Conservation (phyloP, 2,797 vertebrate genomes). For the Acipenser oxyrinchus region DNA sequence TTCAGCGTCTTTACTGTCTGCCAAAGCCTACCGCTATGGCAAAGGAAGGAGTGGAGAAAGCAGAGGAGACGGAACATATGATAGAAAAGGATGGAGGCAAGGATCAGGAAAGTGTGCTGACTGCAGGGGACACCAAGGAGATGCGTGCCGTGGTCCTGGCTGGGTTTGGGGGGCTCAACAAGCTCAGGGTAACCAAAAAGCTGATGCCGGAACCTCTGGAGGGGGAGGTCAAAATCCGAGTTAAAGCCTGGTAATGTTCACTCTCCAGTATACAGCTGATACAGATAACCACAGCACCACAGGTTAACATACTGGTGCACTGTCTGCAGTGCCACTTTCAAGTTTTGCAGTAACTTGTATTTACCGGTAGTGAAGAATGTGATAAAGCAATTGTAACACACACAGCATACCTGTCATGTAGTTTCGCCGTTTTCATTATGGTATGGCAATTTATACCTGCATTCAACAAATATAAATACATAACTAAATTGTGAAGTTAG, state of each 20-base stretch:
- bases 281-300: too few relatives aligned
- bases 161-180: slow-evolving; percentile 89
- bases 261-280: too few relatives aligned
- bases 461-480: too few relatives aligned
- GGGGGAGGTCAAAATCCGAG: slow-evolving; percentile 88
- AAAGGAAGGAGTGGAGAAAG: slow-evolving; percentile 76
- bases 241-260: slow-evolving; percentile 78
- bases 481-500: too few relatives aligned
- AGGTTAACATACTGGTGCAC: too few relatives aligned
- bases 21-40: slow-evolving; percentile 62
- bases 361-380: too few relatives aligned
- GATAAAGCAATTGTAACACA: too few relatives aligned
- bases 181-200: slow-evolving; percentile 84
- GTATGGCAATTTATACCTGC: too few relatives aligned
- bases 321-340: too few relatives aligned
- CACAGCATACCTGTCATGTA: too few relatives aligned
- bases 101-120: slow-evolving; percentile 50
- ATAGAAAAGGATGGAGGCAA: slow-evolving; percentile 67
- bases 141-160: slow-evolving; percentile 87
- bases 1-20: slow-evolving; percentile 15
- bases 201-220: slow-evolving; percentile 87
- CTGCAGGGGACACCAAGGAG: slow-evolving; percentile 69
- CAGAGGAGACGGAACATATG: slow-evolving; percentile 90
- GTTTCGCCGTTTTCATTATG: too few relatives aligned
- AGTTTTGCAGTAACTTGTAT: too few relatives aligned